Base-by-base conservation (phyloP, 30 jellyfish, hydroid and myxozoan species). In the Aurelia aurita complex sp. Pacific region DNA sequence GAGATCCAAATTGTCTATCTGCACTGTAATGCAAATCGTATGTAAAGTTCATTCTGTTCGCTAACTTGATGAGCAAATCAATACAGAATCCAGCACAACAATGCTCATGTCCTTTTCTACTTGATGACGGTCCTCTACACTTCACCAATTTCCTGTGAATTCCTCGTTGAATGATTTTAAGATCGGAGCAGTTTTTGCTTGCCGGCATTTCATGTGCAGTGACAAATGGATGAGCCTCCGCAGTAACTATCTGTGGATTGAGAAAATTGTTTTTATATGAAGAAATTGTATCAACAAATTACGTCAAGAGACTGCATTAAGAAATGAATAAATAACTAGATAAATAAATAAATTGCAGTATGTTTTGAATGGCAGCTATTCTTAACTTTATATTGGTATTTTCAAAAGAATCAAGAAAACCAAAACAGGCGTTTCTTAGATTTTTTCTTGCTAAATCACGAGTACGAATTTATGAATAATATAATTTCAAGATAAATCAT, bases 31-130 rank as follows among this genome's bases (percentile, higher is more conserved):
- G 87, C 5, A 92, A 65, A 42, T 83, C 95, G 54, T 74, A 92
- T 55, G 98, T 92, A 85, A 92, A 87, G 55, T 92, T 92, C 53
- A 82, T 50, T 36, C 69, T 80, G 1, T 74, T 59, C 7, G 98
- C 94, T 23, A 92, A 80, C 33, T 72, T 76, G 11, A 71, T 46
- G 71, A 92, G 87, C 64, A 92, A 69, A 57, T 92, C 98, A 29
- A 92, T 76, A 77, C 98, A 92, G 62, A 80, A 92, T 3, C 98
- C 98, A 87, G 46, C 10, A 29, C 97, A 89, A 72, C 97, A 89
- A 53, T 81, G 93, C 35, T 82, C 81, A 10, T 67, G 68, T 10
- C 90, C 94, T 1, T 90, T 76, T 14, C 38, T 42, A 51, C 23
- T 35, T 64, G 83, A 15, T 2, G 97, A 81, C 4, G 97, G 97